Conservation (phyloP, 2,888 invertebrate species). For the Trilocha varians region DNA sequence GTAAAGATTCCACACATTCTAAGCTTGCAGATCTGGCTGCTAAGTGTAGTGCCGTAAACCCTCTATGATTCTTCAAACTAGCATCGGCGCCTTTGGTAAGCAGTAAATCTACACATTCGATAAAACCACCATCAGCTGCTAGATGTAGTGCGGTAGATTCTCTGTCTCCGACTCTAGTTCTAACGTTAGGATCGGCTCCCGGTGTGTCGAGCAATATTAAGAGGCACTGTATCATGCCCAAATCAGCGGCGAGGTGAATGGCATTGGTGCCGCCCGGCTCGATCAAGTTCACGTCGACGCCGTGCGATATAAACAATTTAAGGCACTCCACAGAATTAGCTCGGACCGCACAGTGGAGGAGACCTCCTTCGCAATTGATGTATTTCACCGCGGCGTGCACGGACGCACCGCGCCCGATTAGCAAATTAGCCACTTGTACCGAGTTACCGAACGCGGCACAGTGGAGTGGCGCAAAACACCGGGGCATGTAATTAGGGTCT, state of each 20-base stretch:
- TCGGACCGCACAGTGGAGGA: conserved; percentile 88
- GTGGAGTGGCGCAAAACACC: conserved; percentile 87
- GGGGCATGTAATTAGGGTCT: conserved; percentile 79
- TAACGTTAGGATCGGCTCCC: conserved; percentile 79
- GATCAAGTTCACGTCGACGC: conserved; percentile 82
- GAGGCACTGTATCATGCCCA: conserved; percentile 83
- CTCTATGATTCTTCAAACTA: conserved; percentile 81
- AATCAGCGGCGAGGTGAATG: conserved; percentile 85
- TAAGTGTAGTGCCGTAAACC: conserved; percentile 89
- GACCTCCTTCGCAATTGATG: conserved; percentile 80
- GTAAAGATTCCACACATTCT: conserved; percentile 84
- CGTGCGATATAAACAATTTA: conserved; percentile 81
- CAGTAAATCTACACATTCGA: conserved; percentile 84
- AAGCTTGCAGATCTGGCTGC: conserved; percentile 86
- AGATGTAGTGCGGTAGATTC: conserved; percentile 87
- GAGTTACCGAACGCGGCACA: conserved; percentile 93
- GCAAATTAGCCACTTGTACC: conserved; percentile 83
- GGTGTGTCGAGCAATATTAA: conserved; percentile 83
- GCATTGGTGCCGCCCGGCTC: conserved; percentile 85
- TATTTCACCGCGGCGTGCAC: conserved; percentile 79
- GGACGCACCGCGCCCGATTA: conserved; percentile 81
- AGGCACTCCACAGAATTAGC: conserved; percentile 89
- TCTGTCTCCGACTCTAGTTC: conserved; percentile 79
- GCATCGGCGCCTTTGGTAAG: conserved; percentile 84
- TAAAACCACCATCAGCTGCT: conserved; percentile 90